These are phyloP conservation scores for Apantesis nais DNA, from an alignment of 2,888 invertebrate species.

Conservation along the genomic window DNA sequence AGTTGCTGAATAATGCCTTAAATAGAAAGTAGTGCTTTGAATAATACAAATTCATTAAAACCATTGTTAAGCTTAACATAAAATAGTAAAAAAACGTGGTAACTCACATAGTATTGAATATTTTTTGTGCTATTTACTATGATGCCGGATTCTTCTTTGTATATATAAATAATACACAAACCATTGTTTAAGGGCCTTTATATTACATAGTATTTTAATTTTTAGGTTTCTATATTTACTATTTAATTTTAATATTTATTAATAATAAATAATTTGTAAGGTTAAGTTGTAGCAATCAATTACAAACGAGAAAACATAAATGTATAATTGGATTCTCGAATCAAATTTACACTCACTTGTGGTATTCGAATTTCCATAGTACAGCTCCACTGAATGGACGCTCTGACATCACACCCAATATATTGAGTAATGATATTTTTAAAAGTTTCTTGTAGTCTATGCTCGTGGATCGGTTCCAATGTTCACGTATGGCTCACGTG, in stretches of 20 bases:
- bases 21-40: no score
- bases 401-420: slow-evolving; percentile 56
- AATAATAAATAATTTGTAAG: not conserved
- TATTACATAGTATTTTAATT: no score
- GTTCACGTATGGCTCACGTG: slow-evolving; percentile 55
- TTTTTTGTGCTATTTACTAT: no score
- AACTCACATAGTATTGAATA: no score
- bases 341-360: not conserved
- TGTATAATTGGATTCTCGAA: not conserved
- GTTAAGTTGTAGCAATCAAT: not conserved
- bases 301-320: not conserved
- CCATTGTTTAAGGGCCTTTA: not conserved
- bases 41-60: not conserved
- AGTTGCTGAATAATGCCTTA: not conserved
- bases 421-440: slow-evolving; percentile 63
- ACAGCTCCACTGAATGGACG: slow-evolving; percentile 53
- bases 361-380: slow-evolving; percentile 41
- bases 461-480: slow-evolving; percentile 59
- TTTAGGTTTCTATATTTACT: not conserved
- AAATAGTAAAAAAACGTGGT: not conserved
- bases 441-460: slow-evolving; percentile 52
- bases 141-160: no score
- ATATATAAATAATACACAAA: not conserved
- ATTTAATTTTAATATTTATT: not conserved
- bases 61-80: not conserved